Evolutionary conservation across 92 coral and sea anemone species (phyloP), one percentile per base, ranked within the genome.

Genomic region (Heliopora coerulea): DNA sequence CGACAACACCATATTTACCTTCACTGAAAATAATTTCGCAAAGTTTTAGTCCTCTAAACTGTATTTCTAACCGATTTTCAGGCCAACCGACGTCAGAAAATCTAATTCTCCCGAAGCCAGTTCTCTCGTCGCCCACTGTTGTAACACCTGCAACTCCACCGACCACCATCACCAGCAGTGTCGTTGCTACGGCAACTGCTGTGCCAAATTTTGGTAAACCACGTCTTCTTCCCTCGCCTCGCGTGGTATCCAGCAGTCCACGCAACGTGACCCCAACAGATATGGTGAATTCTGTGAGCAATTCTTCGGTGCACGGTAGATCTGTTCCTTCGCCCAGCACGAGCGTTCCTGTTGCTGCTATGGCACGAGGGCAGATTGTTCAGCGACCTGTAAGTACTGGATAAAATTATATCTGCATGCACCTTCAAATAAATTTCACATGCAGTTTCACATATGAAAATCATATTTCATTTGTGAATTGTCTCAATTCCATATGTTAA

Each of bases 341-440:
- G 3, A 58, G 17, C 64, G 74, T 74, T 31, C 52, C 75, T 1
- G 73, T 81, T 28, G 73, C 67, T 33, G 83, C 79, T 35, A 62
- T 72, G 40, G 37, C 59, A 6, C 12, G 52, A n/a, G 52, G 52
- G 15, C 10, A 41, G 18, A 21, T 25, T 18, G 21, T 46, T 25
- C 17, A 25, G 50, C 70, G 70, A 35, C 73, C 73, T 25, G 73
- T 66, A 46, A 66, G 73, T 46, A 42, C 19, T 14, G 17, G 8
- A 20, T 10, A 17, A 54, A 12, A 54, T 37, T 4, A 19, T 10
- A 27, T 54, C 0, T 54, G 13, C 10, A 12, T 54, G 0, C 19
- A 17, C 10, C 0, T n/a, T n/a, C n/a, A n/a, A n/a, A n/a, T n/a
- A n/a, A n/a, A n/a, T n/a, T n/a, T n/a, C n/a, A n/a, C n/a, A n/a